Percentiles rank a stretch among this genome's conserved stretches.
Conservation (phyloP, 2,113 vertebrate species). For the Cynopterus brachyotis region DNA sequence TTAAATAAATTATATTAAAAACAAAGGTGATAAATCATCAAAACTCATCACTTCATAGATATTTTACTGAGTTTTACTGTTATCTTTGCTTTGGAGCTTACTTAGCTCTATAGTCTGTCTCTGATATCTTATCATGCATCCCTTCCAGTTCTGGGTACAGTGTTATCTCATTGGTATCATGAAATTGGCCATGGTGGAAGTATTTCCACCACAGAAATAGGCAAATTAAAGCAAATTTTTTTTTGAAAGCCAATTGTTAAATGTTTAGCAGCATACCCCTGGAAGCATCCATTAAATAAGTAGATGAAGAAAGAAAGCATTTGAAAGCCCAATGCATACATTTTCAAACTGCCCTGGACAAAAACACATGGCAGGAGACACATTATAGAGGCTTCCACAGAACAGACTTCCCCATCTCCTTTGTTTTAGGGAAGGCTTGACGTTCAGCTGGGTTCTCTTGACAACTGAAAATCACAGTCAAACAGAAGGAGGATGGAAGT, state of each 20-base stretch:
- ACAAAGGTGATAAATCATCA: background rate
- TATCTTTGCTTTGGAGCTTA: background rate
- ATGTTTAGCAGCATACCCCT: background rate
- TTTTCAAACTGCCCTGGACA: background rate
- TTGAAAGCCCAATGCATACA: background rate
- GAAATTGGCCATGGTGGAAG: background rate
- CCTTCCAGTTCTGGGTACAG: background rate
- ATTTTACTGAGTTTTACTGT: background rate
- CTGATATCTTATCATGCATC: background rate
- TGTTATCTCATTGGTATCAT: background rate
- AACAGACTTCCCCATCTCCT: background rate
- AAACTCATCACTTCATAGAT: background rate
- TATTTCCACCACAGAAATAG: background rate
- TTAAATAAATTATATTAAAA: background rate
- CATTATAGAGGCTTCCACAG: constrained; percentile 33
- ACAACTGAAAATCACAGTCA: constrained; percentile 30
- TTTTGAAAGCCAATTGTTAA: background rate
- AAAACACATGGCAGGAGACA: background rate
- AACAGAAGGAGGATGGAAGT: background rate
- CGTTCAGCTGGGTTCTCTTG: constrained; percentile 26
- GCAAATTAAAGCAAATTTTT: background rate
- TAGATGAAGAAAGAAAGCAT: background rate
- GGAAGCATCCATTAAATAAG: background rate
- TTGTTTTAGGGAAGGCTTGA: background rate
- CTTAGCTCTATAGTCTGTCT: background rate